Base-by-base conservation (phyloP, 2,113 vertebrate genomes). In the Prietella phreatophila region DNA sequence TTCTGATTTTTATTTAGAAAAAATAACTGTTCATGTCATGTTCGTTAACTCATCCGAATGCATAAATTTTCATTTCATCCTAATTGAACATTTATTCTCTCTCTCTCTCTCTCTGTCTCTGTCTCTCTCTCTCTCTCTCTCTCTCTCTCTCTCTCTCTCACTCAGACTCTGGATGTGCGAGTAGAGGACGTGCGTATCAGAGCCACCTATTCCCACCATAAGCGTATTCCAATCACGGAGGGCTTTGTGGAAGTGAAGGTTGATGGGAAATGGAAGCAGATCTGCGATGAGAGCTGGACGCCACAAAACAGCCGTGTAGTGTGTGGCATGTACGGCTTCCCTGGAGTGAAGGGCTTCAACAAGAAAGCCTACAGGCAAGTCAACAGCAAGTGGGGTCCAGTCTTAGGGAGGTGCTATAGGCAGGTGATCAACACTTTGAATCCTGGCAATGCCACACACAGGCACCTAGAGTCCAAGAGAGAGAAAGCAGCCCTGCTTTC, bases 311-410 rank as follows among this genome's bases (percentile, higher is more conserved):
- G 94, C 92, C 94, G 96, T 0, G 97, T 99, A 1, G 93, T 98
- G 92, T 99, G 98, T 1, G 98, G 98, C 93, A 99, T 99, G 98
- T 97, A 97, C 0, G 98, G 98, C 14, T 99, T 99, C 90, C 98
- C 98, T 0, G 91, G 92, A 0, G 97, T 97, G 92, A 98, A 96
- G 92, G 95, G 94, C 20, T 96, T 96, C 94, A 99, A 98, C 85
- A 27, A 83, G 89, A 96, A 94, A n/a, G 96, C 96, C 58, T 99
- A 99, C 96, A 99, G 96, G 98, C 99, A 93, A 97, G 97, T 60
- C 65, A 71, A 13, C 2, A 9, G 11, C 63, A 53, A 80, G 50
- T 4, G 4, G 9, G n/a, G 13, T 17, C 76, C 27, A n/a, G 27
- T 17, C 42, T 50, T 50, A 25, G 3, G 36, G 71, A 22, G 9